phyloP scores from a whole-genome alignment of 2,888 invertebrate genomes.

The Parelbella ahira region DNA sequence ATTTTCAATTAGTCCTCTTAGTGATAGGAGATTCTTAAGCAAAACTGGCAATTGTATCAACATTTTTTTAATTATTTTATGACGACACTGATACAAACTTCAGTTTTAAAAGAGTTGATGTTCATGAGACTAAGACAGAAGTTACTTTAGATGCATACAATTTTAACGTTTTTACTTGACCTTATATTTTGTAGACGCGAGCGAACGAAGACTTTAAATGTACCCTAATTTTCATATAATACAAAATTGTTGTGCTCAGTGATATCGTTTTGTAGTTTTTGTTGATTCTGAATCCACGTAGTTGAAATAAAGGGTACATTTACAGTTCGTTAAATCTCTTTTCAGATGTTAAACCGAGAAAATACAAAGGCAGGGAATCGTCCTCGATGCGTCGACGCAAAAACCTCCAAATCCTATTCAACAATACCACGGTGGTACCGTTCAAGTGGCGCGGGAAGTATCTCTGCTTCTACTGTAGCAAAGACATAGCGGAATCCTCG shows the following conservation, averaged over 20 bases:
- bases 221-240: constrained; percentile 30
- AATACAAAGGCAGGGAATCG: constrained; percentile 59
- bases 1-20: too few species aligned
- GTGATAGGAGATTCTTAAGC: too few species aligned
- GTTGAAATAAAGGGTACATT: constrained; percentile 59
- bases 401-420: constrained; percentile 69
- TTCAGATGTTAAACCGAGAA: constrained; percentile 65
- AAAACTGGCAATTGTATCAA: too few species aligned
- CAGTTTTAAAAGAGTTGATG: too few species aligned
- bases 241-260: not conserved
- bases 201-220: constrained; percentile 39
- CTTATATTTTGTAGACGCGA: too few species aligned
- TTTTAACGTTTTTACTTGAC: too few species aligned
- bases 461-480: constrained; percentile 69
- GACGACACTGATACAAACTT: too few species aligned
- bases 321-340: constrained; percentile 62
- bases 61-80: too few species aligned
- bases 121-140: too few species aligned
- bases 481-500: constrained; percentile 53
- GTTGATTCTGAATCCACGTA: constrained; percentile 6
- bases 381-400: constrained; percentile 64
- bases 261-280: constrained; percentile 1
- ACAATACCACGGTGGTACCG: constrained; percentile 67
- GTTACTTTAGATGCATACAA: too few species aligned
- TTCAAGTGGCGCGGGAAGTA: constrained; percentile 76